Evolutionary conservation across 2,797 vertebrate genomes (phyloP).

Genomic region (Lycodopsis pacificus): DNA sequence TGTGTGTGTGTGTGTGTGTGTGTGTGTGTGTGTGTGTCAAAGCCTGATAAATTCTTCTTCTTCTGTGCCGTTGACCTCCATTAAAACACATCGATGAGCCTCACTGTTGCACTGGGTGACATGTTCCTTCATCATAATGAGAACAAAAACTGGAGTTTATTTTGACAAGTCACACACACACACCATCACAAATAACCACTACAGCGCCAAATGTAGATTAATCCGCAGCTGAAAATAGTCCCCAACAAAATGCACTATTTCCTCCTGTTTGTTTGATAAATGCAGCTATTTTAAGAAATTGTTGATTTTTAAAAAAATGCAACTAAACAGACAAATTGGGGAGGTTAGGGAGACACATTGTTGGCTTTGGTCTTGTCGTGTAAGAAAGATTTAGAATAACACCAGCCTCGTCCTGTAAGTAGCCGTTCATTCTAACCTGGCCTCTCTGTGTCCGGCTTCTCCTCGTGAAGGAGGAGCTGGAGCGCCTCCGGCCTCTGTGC

Average conservation of each 20-base stretch:
- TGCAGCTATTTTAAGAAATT: background rate
- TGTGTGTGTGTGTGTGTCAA: no score
- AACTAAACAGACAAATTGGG: background rate
- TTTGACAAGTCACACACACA: background rate
- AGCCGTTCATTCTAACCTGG: background rate
- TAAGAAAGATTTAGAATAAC: background rate
- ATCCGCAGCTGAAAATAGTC: background rate
- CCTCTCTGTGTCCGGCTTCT: conserved; percentile 6
- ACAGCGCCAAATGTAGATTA: background rate
- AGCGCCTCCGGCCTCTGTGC: conserved; percentile 89
- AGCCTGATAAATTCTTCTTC: no score
- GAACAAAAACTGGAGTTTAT: no score
- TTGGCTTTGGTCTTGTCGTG: background rate
- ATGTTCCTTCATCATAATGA: no score
- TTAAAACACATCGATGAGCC: no score
- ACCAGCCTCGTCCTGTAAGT: background rate
- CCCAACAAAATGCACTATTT: background rate
- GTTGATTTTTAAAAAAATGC: background rate
- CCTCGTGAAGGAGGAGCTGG: conserved; percentile 74
- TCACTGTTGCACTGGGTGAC: no score
- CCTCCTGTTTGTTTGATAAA: no score
- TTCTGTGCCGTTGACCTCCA: no score
- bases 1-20: no score
- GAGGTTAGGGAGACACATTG: background rate
- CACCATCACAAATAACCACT: no score